phyloP scores from a whole-genome alignment of 2,113 vertebrate species.

The Phasianus colchicus region DNA sequence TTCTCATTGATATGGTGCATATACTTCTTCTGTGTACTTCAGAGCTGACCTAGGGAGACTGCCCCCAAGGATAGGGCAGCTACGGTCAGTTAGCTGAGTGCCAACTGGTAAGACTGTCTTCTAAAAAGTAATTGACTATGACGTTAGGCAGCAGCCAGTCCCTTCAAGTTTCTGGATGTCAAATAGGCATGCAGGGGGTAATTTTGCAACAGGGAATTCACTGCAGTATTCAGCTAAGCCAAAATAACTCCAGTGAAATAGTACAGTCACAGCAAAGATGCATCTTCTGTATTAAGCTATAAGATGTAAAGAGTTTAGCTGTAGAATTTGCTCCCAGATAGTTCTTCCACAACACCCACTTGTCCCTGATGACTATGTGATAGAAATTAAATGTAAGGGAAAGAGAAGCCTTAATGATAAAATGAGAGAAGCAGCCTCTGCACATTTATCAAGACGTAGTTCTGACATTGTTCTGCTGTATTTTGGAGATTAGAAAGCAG shows the following conservation, averaged over 20 bases:
- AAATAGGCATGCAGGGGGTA: not conserved
- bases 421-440: not conserved
- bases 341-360: not conserved
- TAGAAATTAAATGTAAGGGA: not conserved
- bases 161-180: conserved; percentile 1
- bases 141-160: not conserved
- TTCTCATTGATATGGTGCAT: not conserved
- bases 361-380: not conserved
- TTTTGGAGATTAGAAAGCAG: not conserved
- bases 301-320: not conserved
- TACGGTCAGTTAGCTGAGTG: not conserved
- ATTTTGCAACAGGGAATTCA: not conserved
- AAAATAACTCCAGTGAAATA: not conserved
- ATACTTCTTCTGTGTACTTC: accelerated
- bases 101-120: conserved; percentile 8
- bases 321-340: not conserved
- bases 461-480: not conserved
- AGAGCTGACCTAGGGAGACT: not conserved
- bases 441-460: not conserved
- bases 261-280: not conserved
- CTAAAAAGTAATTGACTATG: conserved; percentile 30
- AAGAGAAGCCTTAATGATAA: not conserved
- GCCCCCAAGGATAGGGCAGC: not conserved
- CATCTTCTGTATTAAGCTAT: not conserved
- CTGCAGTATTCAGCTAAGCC: not conserved